Base-by-base conservation (phyloP, 2,797 vertebrate genomes). In the Moxostoma hubbsi region DNA sequence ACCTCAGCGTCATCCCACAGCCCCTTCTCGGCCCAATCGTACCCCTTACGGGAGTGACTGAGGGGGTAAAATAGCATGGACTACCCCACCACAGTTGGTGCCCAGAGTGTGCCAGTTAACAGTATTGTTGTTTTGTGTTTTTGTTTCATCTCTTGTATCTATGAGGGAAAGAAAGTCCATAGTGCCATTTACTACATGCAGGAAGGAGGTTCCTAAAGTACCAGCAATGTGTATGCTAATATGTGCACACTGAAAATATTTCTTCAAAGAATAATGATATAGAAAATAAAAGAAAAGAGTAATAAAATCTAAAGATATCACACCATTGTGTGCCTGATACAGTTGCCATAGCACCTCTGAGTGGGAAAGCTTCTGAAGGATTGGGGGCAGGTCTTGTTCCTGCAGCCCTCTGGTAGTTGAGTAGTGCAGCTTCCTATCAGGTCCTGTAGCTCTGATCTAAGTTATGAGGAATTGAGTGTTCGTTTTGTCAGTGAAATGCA, bases 251-350 rank as follows among this genome's bases (percentile, higher is more conserved):
- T 73, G 79, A 82, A 78, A 80, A 73, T 66, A 69, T 78, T 74
- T 83, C 82, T 79, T 80, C 94, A 94, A 84, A 95, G 94, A 94
- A 81, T 93, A 94, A 93, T 93, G 94, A 93, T 85, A 85, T 80
- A 84, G 84, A 82, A 79, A 75, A 76, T 64, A 62, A 83, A 79
- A 58, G 68, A 82, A 82, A 84, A 85, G 75, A 82, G 85, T 86
- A 83, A 85, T 85, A 83, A 85, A 84, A 83, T 83, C 82, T 84
- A 81, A 85, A 84, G 85, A 86, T 88, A 94, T 95, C 95, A 95
- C 95, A 95, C 95, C 95, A 95, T 94, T 94, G 95, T 95, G 95
- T 95, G 94, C 95, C 95, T 96, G 95, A 94, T 95, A 93, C 94
- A 94, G 93, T 94, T 93, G 93, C 94, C 95, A 94, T 94, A 82